phyloP scores from a whole-genome alignment of 2,797 vertebrate species.

The Crossoptilon crossoptilon region DNA sequence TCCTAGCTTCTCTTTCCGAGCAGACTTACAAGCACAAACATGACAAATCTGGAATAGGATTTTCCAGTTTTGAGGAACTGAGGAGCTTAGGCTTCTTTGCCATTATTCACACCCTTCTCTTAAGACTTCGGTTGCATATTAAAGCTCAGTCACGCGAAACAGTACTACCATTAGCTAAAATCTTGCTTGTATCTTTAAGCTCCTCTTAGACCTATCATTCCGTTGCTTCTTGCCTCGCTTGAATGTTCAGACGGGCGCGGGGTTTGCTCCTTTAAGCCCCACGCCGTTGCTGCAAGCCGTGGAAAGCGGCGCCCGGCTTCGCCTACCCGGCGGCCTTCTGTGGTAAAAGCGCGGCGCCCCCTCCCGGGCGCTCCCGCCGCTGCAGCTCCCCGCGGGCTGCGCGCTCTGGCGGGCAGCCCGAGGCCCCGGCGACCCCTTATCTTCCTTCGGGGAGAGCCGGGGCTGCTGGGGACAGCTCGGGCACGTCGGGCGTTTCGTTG shows the following conservation, averaged over 20 bases:
- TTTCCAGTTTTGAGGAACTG: conserved; percentile 5
- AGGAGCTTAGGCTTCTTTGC: background rate
- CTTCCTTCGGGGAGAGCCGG: background rate
- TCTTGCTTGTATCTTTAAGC: background rate
- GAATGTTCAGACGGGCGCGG: background rate
- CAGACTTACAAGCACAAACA: background rate
- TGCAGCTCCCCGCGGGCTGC: background rate
- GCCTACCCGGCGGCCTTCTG: background rate
- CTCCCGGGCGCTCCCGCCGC: background rate
- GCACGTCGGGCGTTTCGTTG: fast-evolving
- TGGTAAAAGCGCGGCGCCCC: background rate
- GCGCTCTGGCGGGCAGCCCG: background rate
- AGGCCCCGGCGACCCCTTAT: background rate
- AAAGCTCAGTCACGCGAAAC: background rate
- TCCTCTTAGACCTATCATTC: background rate
- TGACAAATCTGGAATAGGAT: conserved; percentile 7
- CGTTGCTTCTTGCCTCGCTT: background rate
- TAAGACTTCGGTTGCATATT: background rate
- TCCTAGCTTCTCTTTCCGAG: background rate
- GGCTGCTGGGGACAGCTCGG: background rate
- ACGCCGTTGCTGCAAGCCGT: background rate
- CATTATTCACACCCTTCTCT: background rate
- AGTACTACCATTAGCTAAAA: background rate
- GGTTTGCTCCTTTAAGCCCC: background rate
- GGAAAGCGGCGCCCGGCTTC: background rate